phyloP scores from a whole-genome alignment of 2,113 vertebrate genomes.

The Phrynosoma blainvillii region DNA sequence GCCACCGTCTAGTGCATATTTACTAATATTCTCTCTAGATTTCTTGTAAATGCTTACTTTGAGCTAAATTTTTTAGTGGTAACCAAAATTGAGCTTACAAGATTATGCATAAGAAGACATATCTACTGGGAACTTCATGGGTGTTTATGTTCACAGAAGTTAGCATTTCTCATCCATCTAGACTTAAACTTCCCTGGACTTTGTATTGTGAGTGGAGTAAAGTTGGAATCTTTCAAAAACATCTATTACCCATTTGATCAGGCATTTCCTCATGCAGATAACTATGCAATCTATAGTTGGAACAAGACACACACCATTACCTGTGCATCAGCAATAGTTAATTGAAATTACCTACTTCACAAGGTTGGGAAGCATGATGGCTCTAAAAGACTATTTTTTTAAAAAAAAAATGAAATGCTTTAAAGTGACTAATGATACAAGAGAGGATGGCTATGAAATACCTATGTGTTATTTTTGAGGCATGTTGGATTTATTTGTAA shows the following conservation, averaged over 20 bases:
- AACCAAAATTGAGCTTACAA: background rate
- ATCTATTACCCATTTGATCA: too few relatives aligned
- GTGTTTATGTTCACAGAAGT: background rate
- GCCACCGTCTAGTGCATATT: background rate
- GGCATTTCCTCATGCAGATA: background rate
- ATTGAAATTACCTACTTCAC: background rate
- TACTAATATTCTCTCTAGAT: background rate
- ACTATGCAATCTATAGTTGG: background rate
- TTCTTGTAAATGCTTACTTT: background rate
- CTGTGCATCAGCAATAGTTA: background rate
- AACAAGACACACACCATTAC: background rate
- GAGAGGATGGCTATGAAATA: background rate
- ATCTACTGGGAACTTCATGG: background rate
- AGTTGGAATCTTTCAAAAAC: background rate
- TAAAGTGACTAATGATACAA: background rate
- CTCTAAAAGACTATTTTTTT: background rate
- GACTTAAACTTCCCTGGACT: background rate
- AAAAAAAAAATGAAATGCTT: background rate
- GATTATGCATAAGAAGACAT: background rate
- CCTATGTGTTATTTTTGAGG: background rate
- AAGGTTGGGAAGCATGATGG: background rate
- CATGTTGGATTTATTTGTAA: too few relatives aligned
- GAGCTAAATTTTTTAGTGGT: background rate
- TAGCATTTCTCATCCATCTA: background rate
- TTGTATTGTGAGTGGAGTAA: background rate